Evolutionary conservation across 2,888 invertebrate species (phyloP).

Genomic region (Clusia tigrina): DNA sequence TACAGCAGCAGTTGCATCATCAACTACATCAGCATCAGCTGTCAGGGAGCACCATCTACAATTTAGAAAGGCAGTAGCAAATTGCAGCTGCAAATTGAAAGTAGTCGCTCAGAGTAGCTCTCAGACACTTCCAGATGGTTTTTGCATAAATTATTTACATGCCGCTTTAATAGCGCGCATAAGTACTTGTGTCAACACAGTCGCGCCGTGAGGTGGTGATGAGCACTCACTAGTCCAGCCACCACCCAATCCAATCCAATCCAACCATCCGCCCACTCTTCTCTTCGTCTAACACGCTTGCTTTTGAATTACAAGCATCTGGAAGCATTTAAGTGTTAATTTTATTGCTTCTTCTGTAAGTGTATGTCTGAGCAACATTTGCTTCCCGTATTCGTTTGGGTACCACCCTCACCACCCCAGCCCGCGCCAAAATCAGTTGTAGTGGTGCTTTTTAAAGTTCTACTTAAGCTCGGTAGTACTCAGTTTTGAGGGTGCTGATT

Average conservation of each 20-base stretch:
- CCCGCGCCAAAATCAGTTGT: not conserved
- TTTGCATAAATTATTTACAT: conserved; percentile 19
- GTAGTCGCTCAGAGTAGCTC: not conserved
- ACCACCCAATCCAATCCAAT: not conserved
- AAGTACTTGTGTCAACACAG: conserved; percentile 1
- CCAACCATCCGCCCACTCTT: not conserved
- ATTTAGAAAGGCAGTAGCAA: not conserved
- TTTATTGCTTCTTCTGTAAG: conserved; percentile 1
- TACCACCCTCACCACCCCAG: not conserved
- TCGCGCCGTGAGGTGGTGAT: not conserved
- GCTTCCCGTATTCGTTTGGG: not conserved
- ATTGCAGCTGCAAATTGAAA: not conserved
- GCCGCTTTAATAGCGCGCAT: not conserved
- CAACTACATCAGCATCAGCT: not conserved
- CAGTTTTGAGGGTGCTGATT: too few species aligned
- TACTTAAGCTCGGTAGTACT: too few species aligned
- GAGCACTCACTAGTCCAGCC: not conserved
- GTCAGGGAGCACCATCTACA: conserved; percentile 1
- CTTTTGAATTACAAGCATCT: not conserved
- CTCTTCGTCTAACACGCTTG: not conserved
- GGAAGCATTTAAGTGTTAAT: conserved; percentile 7
- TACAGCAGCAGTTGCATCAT: not conserved
- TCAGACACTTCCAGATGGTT: conserved; percentile 15
- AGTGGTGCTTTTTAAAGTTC: too few species aligned
- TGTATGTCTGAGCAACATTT: not conserved